Evolutionary conservation across 2,888 invertebrate genomes (phyloP).

Genomic region (Lamellibrachia satsuma): DNA sequence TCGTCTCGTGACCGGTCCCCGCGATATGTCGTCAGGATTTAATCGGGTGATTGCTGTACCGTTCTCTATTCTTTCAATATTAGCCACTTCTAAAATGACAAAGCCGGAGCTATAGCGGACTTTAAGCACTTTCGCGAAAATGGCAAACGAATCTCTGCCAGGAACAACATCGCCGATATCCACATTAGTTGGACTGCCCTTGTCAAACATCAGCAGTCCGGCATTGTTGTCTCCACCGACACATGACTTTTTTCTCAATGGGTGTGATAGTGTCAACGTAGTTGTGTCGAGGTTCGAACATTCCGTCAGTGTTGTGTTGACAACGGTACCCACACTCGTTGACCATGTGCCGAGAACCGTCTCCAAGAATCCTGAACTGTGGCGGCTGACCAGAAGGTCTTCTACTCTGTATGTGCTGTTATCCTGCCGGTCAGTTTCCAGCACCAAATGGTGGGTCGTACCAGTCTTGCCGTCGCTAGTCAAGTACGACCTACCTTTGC

Average conservation of each 20-base stretch:
- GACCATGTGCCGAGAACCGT: not conserved
- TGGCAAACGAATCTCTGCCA: not conserved
- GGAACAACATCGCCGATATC: not conserved
- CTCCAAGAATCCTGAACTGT: conserved; percentile 20
- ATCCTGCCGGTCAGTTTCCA: not conserved
- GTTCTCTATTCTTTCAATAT: not conserved
- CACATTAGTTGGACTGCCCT: not conserved
- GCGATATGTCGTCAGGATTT: not conserved
- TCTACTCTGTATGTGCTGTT: not conserved
- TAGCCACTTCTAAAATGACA: not conserved
- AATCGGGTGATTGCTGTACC: not conserved
- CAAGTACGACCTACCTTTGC: conserved; percentile 6
- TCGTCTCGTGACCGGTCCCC: not conserved
- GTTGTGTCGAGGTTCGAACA: not conserved
- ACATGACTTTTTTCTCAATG: not conserved
- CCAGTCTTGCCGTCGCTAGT: not conserved
- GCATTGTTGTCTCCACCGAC: conserved; percentile 21
- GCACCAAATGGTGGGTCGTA: not conserved
- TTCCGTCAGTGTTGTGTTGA: conserved; percentile 19
- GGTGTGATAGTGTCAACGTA: not conserved
- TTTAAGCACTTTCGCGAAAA: not conserved
- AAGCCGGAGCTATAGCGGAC: not conserved
- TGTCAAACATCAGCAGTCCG: conserved; percentile 18
- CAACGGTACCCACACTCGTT: not conserved
- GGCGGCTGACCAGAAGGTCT: not conserved